A percentile compares a stretch with the other conserved stretches of the same genome.
Conservation (phyloP, 2,113 vertebrate species). For the Vanacampus margaritifer region DNA sequence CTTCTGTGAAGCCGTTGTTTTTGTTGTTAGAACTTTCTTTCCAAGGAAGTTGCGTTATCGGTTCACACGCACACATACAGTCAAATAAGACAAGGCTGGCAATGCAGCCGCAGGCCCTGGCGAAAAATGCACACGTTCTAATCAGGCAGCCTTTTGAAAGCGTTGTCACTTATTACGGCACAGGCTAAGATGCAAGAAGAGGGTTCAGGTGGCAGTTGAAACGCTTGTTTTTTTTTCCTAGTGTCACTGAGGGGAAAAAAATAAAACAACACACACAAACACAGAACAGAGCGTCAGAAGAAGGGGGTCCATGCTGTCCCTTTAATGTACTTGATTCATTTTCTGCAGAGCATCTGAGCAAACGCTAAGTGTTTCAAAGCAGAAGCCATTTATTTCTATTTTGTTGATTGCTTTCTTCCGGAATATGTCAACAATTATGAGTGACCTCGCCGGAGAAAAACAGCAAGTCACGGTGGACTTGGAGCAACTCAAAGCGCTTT, state of each 20-base stretch:
- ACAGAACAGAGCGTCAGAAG: conserved; percentile 17
- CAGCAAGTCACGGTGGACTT: neutral
- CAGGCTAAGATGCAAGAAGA: conserved; percentile 15
- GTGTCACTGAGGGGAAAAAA: conserved; percentile 6
- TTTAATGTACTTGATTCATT: conserved; percentile 17
- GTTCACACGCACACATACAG: conserved; percentile 15
- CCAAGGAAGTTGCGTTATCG: conserved; percentile 53
- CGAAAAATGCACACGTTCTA: conserved; percentile 47
- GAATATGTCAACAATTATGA: conserved; percentile 6
- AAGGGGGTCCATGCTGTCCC: neutral
- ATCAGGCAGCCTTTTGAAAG: conserved; percentile 62
- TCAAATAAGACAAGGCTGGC: conserved; percentile 47
- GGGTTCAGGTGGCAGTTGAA: conserved; percentile 28
- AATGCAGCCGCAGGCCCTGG: conserved; percentile 54
- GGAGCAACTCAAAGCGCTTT: neutral
- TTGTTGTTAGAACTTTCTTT: conserved; percentile 32
- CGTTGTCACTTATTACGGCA: conserved; percentile 36
- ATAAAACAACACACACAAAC: neutral
- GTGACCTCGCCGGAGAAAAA: neutral
- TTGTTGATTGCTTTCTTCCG: conserved; percentile 7
- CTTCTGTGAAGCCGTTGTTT: conserved; percentile 31
- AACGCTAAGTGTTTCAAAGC: conserved; percentile 19
- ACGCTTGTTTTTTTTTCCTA: conserved; percentile 6
- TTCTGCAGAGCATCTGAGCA: conserved; percentile 13
- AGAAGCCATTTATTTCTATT: conserved; percentile 16